Conservation (phyloP, 2,797 vertebrate species). For the Helicolenus hilgendorfi region DNA sequence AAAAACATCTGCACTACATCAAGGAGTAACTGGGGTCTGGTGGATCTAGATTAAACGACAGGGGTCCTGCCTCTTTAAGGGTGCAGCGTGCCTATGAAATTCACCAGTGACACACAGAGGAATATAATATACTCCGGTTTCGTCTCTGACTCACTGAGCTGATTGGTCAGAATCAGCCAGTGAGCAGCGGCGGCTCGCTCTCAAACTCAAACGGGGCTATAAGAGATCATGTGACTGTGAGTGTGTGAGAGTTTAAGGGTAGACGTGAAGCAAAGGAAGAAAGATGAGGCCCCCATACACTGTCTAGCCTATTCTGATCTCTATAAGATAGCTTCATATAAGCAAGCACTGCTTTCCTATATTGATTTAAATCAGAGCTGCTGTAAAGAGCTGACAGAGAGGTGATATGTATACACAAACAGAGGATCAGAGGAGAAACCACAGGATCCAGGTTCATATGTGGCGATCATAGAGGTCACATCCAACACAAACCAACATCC, state of each 20-base stretch:
- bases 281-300: neutral
- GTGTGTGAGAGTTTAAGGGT: constrained; percentile 4
- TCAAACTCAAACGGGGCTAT: constrained; percentile 65
- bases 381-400: neutral
- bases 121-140: constrained; percentile 58
- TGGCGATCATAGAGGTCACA: constrained; percentile 6
- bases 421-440: neutral
- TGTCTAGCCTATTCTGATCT: neutral
- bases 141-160: constrained; percentile 41
- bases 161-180: constrained; percentile 74
- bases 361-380: neutral
- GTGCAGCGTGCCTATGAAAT: constrained; percentile 46
- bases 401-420: neutral
- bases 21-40: neutral
- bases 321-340: neutral
- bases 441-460: neutral
- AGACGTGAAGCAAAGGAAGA: neutral
- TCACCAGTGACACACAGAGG: constrained; percentile 46
- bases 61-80: constrained; percentile 64
- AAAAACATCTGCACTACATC: constrained; percentile 47
- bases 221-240: constrained; percentile 63
- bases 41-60: constrained; percentile 22
- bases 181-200: constrained; percentile 37
- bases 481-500: neutral
- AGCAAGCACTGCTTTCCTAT: neutral